phyloP scores from a whole-genome alignment of 2,888 invertebrate species.

The Dicycla oo region DNA sequence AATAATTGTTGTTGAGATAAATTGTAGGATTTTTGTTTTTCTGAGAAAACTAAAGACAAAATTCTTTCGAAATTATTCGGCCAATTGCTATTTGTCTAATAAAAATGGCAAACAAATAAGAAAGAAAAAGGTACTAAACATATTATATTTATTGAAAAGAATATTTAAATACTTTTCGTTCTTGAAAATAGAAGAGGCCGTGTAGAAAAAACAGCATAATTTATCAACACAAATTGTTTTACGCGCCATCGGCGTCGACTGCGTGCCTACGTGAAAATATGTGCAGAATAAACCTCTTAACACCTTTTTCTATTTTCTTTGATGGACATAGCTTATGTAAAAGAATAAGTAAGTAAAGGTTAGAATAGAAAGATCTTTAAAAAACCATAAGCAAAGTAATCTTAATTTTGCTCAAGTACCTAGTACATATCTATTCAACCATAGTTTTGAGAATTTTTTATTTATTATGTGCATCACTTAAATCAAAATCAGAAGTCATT shows the following conservation, averaged over 20 bases:
- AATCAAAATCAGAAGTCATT: too few relatives aligned
- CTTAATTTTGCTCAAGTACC: neutral
- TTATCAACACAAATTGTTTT: conserved; percentile 29
- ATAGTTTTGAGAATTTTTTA: neutral
- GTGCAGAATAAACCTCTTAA: conserved; percentile 15
- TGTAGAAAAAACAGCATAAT: conserved; percentile 20
- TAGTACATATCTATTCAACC: neutral
- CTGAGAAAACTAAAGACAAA: neutral
- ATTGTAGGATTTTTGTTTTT: conserved; percentile 20
- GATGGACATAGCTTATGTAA: conserved; percentile 2
- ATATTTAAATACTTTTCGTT: neutral
- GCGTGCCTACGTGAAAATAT: conserved; percentile 11
- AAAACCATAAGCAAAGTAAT: conserved; percentile 10
- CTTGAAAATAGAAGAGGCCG: neutral
- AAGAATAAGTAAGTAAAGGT: conserved; percentile 13
- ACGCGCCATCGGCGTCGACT: neutral
- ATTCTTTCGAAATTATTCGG: neutral
- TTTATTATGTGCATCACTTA: neutral
- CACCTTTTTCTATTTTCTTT: conserved; percentile 16
- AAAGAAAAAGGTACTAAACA: neutral
- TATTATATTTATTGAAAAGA: neutral
- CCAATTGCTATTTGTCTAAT: neutral
- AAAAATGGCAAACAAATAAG: neutral
- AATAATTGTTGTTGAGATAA: conserved; percentile 14
- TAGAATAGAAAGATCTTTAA: neutral